Conservation (phyloP, 2,797 vertebrate genomes). For the Pagetopsis macropterus region DNA sequence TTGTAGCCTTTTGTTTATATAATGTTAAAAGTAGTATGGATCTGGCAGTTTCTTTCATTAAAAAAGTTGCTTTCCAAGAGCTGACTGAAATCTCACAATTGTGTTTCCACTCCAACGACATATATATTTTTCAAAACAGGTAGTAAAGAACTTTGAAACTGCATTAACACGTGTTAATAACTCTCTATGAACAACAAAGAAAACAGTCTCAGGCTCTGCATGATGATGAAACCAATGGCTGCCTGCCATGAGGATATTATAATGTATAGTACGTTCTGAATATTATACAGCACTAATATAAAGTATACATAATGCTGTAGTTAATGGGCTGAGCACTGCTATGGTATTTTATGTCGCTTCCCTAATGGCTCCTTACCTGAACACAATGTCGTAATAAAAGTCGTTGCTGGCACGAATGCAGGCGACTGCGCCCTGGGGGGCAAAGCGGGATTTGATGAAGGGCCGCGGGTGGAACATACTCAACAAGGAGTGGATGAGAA, state of each 20-base stretch:
- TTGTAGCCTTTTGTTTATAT: background rate
- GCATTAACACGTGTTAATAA: background rate
- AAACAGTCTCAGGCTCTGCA: background rate
- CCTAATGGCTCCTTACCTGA: slow-evolving; percentile 84
- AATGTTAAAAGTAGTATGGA: background rate
- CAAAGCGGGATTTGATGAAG: slow-evolving; percentile 94
- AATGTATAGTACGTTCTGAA: slow-evolving; percentile 2
- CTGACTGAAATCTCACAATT: background rate
- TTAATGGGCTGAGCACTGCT: background rate
- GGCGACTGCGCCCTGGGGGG: slow-evolving; percentile 93
- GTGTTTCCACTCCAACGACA: background rate
- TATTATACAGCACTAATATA: slow-evolving; percentile 17
- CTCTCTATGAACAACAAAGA: background rate
- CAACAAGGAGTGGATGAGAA: slow-evolving; percentile 91
- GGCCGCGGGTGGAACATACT: slow-evolving; percentile 96
- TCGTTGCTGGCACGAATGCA: slow-evolving; percentile 91
- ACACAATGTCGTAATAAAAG: slow-evolving; percentile 92
- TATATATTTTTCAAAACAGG: background rate
- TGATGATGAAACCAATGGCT: slow-evolving; percentile 25
- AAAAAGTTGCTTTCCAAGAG: background rate
- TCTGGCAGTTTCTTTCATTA: background rate
- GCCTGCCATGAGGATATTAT: slow-evolving; percentile 20
- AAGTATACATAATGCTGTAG: background rate
- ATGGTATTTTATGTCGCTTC: background rate
- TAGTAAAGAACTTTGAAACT: background rate